Base-by-base conservation (phyloP, 2,888 invertebrate genomes). In the Adelognathus sp. region DNA sequence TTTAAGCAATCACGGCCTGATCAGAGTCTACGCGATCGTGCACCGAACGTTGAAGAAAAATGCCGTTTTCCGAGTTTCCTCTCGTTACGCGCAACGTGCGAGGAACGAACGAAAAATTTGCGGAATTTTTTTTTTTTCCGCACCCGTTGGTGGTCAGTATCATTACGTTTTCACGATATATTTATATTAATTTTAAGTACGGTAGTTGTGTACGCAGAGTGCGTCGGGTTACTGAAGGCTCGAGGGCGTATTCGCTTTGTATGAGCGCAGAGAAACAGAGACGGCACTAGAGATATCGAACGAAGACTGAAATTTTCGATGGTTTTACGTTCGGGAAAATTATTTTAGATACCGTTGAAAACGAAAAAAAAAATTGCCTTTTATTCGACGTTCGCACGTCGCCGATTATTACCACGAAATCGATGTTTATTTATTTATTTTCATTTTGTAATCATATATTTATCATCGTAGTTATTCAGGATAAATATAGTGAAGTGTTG, bases 101-200 rank as follows among this genome's bases (percentile, higher is more conserved):
- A 21, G 21, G 4, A 18, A 29, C 60, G 27, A 3, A 29, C 16
- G 18, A 5, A 29, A 54, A 4, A 24, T 9, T 16, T n/a, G 41
- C 66, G 66, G 54, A 67, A 11, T 66, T 66, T 27, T 9, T 54
- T 9, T 29, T 54, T 29, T 54, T 24, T 66, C n/a, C 29, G 24
- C 61, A 60, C 73, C 54, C 60, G 70, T 64, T 41, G 73, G 73
- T 79, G 78, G 78, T 79, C 78, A 79, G 79, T 79, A 79, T 79
- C 79, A 71, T 79, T 75, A 72, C 66, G 79, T 67, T 79, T 71
- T 79, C n/a, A 79, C 56, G 50, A 78, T 79, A 72, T 64, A 78
- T 72, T n/a, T 84, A 84, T 81, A 81, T 83, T 83, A 81, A 82
- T 83, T 85, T 82, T 84, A 80, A 75, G 39, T 73, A 39, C 71